Conservation (phyloP, 2,113 vertebrate genomes). For the Eclectus roratus region DNA sequence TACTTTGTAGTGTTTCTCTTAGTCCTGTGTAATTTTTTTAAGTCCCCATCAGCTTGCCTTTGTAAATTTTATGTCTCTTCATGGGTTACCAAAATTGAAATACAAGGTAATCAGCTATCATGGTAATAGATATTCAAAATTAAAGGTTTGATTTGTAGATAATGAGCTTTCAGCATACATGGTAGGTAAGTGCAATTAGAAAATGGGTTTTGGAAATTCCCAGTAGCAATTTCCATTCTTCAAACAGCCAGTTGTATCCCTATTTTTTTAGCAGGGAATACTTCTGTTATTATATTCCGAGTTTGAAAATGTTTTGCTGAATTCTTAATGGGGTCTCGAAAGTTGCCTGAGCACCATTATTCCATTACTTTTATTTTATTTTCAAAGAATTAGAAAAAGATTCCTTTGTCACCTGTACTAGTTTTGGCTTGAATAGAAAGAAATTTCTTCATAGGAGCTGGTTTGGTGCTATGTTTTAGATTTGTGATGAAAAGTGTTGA, state of each 20-base stretch:
- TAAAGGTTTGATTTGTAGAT: neutral
- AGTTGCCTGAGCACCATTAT: neutral
- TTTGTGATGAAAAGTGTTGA: neutral
- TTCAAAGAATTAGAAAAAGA: neutral
- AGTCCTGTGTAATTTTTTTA: neutral
- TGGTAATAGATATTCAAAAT: neutral
- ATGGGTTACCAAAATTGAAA: neutral
- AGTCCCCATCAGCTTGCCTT: neutral
- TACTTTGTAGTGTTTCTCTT: neutral
- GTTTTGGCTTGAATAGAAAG: neutral
- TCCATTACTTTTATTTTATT: neutral
- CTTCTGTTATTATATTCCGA: neutral
- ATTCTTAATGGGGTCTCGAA: neutral
- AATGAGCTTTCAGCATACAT: neutral
- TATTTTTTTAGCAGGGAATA: neutral
- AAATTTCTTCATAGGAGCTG: neutral
- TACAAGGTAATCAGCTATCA: neutral
- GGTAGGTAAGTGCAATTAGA: neutral
- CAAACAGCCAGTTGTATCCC: neutral
- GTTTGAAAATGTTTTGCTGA: neutral
- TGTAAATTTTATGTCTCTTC: neutral
- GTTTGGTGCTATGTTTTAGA: neutral
- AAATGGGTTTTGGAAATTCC: neutral
- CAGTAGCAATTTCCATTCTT: neutral
- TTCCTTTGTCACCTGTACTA: neutral